Percentiles rank a stretch among this genome's conserved stretches.
These are phyloP conservation scores for Ypsolopha sequella DNA, from an alignment of 2,888 invertebrate species.

Conservation along the genomic window DNA sequence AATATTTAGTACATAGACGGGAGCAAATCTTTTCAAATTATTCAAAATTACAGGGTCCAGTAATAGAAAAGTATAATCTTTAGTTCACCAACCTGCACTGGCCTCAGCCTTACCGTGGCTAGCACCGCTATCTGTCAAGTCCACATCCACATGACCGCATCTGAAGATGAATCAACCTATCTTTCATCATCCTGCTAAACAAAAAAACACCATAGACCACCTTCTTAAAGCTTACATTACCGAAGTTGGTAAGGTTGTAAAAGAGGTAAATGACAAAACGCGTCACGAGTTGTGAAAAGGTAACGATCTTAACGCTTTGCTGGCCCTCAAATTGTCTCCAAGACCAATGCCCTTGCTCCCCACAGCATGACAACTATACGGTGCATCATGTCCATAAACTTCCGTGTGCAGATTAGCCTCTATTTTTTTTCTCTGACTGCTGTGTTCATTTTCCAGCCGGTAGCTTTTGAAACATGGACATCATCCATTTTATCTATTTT, in stretches of 20 bases:
- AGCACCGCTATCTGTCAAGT: slow-evolving; percentile 2
- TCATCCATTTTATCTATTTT: too few relatives aligned
- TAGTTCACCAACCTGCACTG: too few relatives aligned
- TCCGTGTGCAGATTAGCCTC: slow-evolving; percentile 29
- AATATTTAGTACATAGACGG: too few relatives aligned
- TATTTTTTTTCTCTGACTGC: neutral
- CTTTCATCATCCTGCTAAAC: neutral
- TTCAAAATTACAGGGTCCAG: too few relatives aligned
- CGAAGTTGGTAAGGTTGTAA: slow-evolving; percentile 12
- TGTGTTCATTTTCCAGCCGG: neutral
- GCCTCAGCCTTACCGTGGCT: neutral
- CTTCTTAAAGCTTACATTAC: slow-evolving; percentile 17
- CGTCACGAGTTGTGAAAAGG: slow-evolving; percentile 18
- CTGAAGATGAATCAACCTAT: neutral
- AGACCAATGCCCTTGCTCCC: slow-evolving; percentile 63
- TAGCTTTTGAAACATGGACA: too few relatives aligned
- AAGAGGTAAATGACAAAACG: neutral
- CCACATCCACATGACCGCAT: slow-evolving; percentile 4
- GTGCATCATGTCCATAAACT: slow-evolving; percentile 50
- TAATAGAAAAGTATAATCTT: too few relatives aligned
- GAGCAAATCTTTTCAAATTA: too few relatives aligned
- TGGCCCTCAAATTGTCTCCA: slow-evolving; percentile 58
- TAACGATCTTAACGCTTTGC: slow-evolving; percentile 68
- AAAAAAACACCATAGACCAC: slow-evolving; percentile 6
- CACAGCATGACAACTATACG: slow-evolving; percentile 57